Conservation (phyloP, 2,113 vertebrate genomes). For the Tautogolabrus adspersus region DNA sequence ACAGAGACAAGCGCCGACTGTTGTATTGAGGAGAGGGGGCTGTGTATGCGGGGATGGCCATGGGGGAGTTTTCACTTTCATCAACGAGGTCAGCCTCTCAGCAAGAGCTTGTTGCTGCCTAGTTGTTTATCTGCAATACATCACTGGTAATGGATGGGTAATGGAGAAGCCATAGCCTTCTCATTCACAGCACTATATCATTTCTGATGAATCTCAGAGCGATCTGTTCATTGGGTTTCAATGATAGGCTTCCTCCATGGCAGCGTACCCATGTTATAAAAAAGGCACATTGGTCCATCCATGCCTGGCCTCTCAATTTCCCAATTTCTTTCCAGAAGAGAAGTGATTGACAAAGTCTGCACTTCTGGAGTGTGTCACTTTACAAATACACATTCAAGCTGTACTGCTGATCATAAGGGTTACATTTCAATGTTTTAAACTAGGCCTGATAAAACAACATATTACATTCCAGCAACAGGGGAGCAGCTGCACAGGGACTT, state of each 20-base stretch:
- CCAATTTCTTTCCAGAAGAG: slow-evolving; percentile 51
- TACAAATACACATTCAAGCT: slow-evolving; percentile 1
- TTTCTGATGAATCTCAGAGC: slow-evolving; percentile 79
- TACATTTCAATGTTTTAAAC: background rate
- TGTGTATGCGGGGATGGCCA: slow-evolving; percentile 44
- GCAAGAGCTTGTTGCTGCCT: slow-evolving; percentile 70
- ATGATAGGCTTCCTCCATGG: slow-evolving; percentile 63
- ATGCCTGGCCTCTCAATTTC: slow-evolving; percentile 76
- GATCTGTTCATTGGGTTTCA: slow-evolving; percentile 75
- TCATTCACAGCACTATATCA: slow-evolving; percentile 59
- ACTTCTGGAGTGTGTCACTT: background rate
- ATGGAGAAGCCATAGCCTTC: slow-evolving; percentile 57
- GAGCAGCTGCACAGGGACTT: background rate
- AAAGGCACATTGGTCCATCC: slow-evolving; percentile 74
- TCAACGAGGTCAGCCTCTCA: slow-evolving; percentile 73
- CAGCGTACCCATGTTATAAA: slow-evolving; percentile 58
- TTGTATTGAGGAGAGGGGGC: slow-evolving; percentile 56
- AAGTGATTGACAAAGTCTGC: slow-evolving; percentile 26
- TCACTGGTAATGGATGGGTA: slow-evolving; percentile 62
- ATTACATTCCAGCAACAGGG: background rate
- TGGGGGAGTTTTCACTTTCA: slow-evolving; percentile 72
- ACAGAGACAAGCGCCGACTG: slow-evolving; percentile 59
- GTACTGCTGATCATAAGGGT: background rate
- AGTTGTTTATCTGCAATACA: slow-evolving; percentile 69
- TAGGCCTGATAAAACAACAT: background rate